Percentiles rank a stretch among this genome's conserved stretches.
Conservation (phyloP, 1,140 invertebrate species). For the Chironomus tepperi region DNA sequence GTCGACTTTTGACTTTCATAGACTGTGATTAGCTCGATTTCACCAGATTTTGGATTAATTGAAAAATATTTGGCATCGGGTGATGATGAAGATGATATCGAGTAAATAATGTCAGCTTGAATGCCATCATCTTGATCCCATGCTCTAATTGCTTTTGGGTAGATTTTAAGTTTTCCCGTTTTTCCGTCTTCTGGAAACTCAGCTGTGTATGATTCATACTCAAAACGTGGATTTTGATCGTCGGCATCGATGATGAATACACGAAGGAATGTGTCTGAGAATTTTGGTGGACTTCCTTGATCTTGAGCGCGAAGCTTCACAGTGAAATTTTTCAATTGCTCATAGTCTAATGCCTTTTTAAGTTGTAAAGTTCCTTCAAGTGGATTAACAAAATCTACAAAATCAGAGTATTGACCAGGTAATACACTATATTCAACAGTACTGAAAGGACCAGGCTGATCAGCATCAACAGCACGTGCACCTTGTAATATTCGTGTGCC, state of each 20-base stretch:
- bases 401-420: constrained; percentile 68
- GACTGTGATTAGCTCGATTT: constrained; percentile 48
- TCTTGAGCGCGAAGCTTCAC: constrained; percentile 73
- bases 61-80: constrained; percentile 40
- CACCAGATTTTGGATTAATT: constrained; percentile 53
- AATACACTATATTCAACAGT: constrained; percentile 78
- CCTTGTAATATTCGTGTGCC: constrained; percentile 67
- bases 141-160: constrained; percentile 53
- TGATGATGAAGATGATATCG: constrained; percentile 42
- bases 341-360: constrained; percentile 73
- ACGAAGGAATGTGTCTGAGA: constrained; percentile 61
- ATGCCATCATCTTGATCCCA: constrained; percentile 66
- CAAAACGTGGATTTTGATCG: constrained; percentile 82
- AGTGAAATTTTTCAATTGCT: constrained; percentile 70
- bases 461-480: constrained; percentile 69
- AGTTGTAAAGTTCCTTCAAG: constrained; percentile 78
- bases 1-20: constrained; percentile 56
- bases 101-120: constrained; percentile 58
- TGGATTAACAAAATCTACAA: constrained; percentile 72
- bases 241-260: constrained; percentile 82
- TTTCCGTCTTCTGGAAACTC: constrained; percentile 47
- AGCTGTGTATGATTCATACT: constrained; percentile 65
- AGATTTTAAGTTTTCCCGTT: constrained; percentile 41
- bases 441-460: constrained; percentile 82
- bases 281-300: constrained; percentile 69